A percentile compares a stretch with the other conserved stretches of the same genome.
Evolutionary conservation across 2,888 invertebrate species (phyloP).

Genomic region (Zootermopsis nevadensis): DNA sequence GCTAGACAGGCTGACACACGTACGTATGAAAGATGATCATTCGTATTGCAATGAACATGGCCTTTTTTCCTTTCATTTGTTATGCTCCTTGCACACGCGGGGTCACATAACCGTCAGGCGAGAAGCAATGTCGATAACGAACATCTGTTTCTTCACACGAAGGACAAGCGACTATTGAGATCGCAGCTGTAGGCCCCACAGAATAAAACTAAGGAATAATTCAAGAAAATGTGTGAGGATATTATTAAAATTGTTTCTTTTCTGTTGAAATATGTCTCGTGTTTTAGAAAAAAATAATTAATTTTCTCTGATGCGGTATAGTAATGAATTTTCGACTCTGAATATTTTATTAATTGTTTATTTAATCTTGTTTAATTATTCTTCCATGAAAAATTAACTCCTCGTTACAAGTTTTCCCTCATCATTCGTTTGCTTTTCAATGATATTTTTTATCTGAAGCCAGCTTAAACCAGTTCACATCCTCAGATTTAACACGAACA

Average conservation of each 20-base stretch:
- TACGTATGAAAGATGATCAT: not conserved
- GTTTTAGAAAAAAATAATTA: not conserved
- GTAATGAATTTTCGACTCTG: too few relatives aligned
- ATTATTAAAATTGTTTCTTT: not conserved
- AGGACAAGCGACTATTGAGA: not conserved
- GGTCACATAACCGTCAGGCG: constrained; percentile 30
- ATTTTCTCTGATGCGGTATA: not conserved
- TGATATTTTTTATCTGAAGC: too few relatives aligned
- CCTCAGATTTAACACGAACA: too few relatives aligned
- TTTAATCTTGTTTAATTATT: too few relatives aligned
- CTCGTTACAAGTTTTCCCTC: too few relatives aligned
- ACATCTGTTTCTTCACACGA: not conserved
- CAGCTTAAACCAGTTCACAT: too few relatives aligned
- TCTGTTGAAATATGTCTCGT: not conserved
- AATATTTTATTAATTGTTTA: too few relatives aligned
- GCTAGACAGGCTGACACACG: not conserved
- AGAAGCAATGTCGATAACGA: not conserved
- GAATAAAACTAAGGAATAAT: not conserved
- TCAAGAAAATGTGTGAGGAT: not conserved
- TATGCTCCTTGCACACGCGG: not conserved
- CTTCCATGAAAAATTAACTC: too few relatives aligned
- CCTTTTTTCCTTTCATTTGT: too few relatives aligned
- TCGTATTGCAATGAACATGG: not conserved
- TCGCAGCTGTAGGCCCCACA: not conserved
- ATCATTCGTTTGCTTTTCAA: too few relatives aligned